Evolutionary conservation across 2,888 invertebrate genomes (phyloP).

Genomic region (Amaurobius ferox): DNA sequence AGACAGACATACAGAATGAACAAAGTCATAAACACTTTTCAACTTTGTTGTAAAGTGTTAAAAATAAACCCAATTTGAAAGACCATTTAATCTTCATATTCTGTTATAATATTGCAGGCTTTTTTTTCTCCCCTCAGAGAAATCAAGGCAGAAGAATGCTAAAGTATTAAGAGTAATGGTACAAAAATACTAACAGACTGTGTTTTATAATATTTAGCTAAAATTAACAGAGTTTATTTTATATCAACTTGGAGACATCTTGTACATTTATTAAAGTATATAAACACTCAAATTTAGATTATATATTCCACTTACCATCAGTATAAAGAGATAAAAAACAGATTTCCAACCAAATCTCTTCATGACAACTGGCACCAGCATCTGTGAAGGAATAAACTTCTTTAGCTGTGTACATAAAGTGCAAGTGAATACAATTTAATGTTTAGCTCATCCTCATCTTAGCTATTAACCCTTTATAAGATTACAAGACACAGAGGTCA

Average conservation of each 20-base stretch:
- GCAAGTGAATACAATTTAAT: not conserved
- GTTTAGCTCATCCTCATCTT: too few relatives aligned
- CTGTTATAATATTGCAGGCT: too few relatives aligned
- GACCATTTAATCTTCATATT: too few relatives aligned
- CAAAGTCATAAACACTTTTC: too few relatives aligned
- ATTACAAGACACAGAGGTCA: too few relatives aligned
- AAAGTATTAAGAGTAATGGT: not conserved
- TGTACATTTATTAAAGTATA: not conserved
- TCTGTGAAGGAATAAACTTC: conserved; percentile 36
- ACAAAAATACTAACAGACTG: not conserved
- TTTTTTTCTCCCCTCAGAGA: not conserved
- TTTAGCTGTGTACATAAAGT: not conserved
- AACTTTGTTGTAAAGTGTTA: too few relatives aligned
- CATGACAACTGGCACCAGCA: conserved; percentile 77
- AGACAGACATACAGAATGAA: too few relatives aligned
- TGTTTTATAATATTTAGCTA: not conserved
- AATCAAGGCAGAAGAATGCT: not conserved
- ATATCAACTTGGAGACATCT: too few relatives aligned
- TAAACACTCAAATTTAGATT: not conserved
- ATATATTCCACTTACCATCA: conserved; percentile 75
- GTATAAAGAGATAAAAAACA: conserved; percentile 77
- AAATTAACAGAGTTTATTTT: too few relatives aligned
- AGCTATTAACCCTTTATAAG: too few relatives aligned
- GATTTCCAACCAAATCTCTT: conserved; percentile 76
- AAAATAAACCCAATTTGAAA: too few relatives aligned